A percentile compares a stretch with the other conserved stretches of the same genome.
Conservation (phyloP, 2,888 invertebrate species). For the Rotaria socialis region DNA sequence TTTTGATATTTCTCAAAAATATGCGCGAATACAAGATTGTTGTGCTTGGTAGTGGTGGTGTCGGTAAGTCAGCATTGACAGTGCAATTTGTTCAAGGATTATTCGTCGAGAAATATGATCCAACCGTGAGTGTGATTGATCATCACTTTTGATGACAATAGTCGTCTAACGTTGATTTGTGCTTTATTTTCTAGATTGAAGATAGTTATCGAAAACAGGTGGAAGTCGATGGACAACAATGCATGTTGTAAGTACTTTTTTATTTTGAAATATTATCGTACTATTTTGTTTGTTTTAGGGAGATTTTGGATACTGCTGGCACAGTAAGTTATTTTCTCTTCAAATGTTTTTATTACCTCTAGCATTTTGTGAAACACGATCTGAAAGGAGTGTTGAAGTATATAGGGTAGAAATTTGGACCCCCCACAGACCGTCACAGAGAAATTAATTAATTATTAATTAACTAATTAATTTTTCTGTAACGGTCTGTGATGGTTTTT, state of each 20-base stretch:
- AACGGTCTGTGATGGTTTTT: no score
- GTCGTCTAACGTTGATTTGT: background rate
- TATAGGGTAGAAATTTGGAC: no score
- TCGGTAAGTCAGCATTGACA: conserved; percentile 61
- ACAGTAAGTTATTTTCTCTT: conserved; percentile 68
- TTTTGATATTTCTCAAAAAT: background rate
- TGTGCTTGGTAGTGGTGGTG: conserved; percentile 47
- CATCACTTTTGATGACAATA: no score
- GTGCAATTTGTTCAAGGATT: conserved; percentile 97
- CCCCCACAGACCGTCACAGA: no score
- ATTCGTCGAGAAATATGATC: conserved; percentile 96
- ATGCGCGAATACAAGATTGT: conserved; percentile 69
- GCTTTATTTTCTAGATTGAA: conserved; percentile 65
- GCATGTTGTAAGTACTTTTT: conserved; percentile 35
- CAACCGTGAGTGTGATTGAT: background rate
- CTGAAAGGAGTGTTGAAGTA: no score
- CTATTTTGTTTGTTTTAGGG: background rate
- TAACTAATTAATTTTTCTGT: no score
- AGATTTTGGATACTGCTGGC: conserved; percentile 84
- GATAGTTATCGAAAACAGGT: conserved; percentile 87
- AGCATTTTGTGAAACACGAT: no score
- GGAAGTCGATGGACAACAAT: conserved; percentile 44
- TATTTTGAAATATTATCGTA: background rate
- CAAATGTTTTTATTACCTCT: no score
- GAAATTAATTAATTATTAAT: no score